Percentiles rank a stretch among this genome's conserved stretches.
Evolutionary conservation across 2,113 vertebrate species (phyloP).

Genomic region (Forbesichthys agassizii): DNA sequence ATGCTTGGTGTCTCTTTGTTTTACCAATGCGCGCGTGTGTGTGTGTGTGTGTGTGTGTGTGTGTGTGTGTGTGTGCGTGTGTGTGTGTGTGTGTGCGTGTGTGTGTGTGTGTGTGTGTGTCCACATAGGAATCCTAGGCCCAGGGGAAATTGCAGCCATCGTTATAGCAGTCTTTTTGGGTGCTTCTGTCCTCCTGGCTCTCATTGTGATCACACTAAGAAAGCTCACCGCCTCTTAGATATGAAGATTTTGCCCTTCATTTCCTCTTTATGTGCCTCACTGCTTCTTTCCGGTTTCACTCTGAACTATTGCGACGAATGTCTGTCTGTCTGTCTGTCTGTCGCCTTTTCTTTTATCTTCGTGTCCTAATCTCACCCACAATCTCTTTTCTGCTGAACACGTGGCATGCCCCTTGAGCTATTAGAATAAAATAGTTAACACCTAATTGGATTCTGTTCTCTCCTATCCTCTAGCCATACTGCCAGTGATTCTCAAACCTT

Average conservation of each 20-base stretch:
- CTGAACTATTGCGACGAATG: not conserved
- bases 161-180: constrained; percentile 93
- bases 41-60: constrained; percentile 29
- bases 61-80: no score
- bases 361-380: not conserved
- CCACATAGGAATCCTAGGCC: constrained; percentile 84
- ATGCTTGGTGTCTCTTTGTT: not conserved
- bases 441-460: constrained; percentile 14
- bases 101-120: constrained; percentile 1
- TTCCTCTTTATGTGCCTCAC: not conserved
- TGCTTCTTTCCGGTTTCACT: no score
- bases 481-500: constrained; percentile 1
- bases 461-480: constrained; percentile 17
- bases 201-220: constrained; percentile 89
- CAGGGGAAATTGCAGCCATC: constrained; percentile 93
- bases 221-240: constrained; percentile 89
- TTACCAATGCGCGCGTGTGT: not conserved
- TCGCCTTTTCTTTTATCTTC: not conserved
- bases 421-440: constrained; percentile 4
- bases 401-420: constrained; percentile 53
- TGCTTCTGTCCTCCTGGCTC: constrained; percentile 90
- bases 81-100: constrained; percentile 25
- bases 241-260: not conserved
- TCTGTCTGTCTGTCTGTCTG: constrained; percentile 2
- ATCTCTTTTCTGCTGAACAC: constrained; percentile 25